phyloP scores from a whole-genome alignment of 2,888 invertebrate species.

The Apamea monoglypha region DNA sequence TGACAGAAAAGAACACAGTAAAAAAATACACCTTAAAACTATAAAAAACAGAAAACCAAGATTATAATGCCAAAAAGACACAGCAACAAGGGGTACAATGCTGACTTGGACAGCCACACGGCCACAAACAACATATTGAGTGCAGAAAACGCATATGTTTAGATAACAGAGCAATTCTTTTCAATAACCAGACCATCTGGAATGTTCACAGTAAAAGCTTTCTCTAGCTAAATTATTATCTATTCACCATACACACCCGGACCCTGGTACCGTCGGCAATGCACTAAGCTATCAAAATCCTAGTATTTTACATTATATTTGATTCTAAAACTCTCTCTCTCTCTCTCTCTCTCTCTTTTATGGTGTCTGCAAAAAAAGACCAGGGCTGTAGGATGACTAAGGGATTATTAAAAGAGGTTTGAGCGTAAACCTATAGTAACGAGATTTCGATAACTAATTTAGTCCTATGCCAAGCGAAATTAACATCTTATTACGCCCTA shows the following conservation, averaged over 20 bases:
- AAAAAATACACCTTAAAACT: not conserved
- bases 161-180: constrained; percentile 36
- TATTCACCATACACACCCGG: constrained; percentile 39
- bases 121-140: not conserved
- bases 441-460: not conserved
- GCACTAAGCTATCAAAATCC: not conserved
- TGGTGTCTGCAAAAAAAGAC: not conserved
- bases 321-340: not conserved
- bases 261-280: constrained; percentile 39
- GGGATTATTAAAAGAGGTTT: not conserved
- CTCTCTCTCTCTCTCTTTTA: not conserved
- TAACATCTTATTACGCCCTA: not conserved
- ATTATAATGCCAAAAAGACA: not conserved
- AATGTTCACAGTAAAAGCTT: constrained; percentile 50
- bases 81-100: not conserved
- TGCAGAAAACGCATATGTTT: constrained; percentile 29
- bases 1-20: not conserved
- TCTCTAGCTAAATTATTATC: constrained; percentile 54
- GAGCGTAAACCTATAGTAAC: not conserved
- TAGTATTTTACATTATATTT: not conserved
- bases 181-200: constrained; percentile 57
- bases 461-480: constrained; percentile 11
- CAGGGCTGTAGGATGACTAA: not conserved
- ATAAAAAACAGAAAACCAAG: not conserved
- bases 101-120: not conserved